Percentiles rank a stretch among this genome's conserved stretches.
These are phyloP conservation scores for Agrilus planipennis DNA, from an alignment of 1,140 invertebrate genomes.

Conservation along the genomic window DNA sequence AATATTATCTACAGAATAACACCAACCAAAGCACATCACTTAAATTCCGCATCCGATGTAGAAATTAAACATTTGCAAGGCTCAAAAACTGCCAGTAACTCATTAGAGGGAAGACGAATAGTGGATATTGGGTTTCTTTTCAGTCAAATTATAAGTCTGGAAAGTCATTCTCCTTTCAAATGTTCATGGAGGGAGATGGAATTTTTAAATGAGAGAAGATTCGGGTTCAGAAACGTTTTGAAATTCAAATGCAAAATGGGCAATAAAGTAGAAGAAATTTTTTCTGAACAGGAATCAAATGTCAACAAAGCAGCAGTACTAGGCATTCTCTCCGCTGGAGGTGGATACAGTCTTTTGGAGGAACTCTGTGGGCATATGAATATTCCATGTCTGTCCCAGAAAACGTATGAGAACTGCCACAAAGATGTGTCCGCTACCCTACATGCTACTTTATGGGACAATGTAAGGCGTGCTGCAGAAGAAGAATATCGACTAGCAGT, in stretches of 20 bases:
- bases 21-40: too few relatives aligned
- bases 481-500: constrained; percentile 7
- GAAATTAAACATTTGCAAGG: too few relatives aligned
- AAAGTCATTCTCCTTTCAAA: too few relatives aligned
- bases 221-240: constrained; percentile 2
- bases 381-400: neutral
- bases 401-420: neutral
- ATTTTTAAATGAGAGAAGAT: constrained; percentile 4
- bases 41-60: too few relatives aligned
- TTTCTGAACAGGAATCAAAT: neutral
- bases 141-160: too few relatives aligned
- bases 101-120: too few relatives aligned
- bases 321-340: constrained; percentile 1
- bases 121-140: too few relatives aligned
- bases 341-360: constrained; percentile 1
- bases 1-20: too few relatives aligned
- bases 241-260: constrained; percentile 7
- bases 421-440: neutral
- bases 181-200: too few relatives aligned
- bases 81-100: too few relatives aligned
- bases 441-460: neutral
- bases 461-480: constrained; percentile 2
- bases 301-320: constrained; percentile 1
- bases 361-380: neutral
- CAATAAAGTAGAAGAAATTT: neutral